Conservation (phyloP, 1,140 invertebrate genomes). For the Andrena cerasifolii region DNA sequence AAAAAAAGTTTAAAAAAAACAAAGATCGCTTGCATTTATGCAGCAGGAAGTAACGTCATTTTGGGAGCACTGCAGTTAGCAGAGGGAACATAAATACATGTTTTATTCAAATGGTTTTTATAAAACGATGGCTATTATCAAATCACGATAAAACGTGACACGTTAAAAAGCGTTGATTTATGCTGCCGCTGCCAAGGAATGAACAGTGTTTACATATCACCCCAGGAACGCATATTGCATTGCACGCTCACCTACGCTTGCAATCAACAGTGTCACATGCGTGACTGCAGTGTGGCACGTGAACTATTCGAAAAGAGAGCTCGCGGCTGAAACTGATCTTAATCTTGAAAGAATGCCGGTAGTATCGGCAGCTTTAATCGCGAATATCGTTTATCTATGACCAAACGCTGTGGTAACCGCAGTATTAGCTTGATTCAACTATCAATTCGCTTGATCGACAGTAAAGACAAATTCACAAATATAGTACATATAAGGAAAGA, state of each 20-base stretch:
- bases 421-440: too few relatives aligned
- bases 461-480: too few relatives aligned
- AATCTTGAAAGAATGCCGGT: neutral
- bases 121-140: neutral
- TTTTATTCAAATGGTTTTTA: neutral
- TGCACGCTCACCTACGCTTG: neutral
- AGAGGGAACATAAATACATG: conserved; percentile 34
- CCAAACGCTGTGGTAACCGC: too few relatives aligned
- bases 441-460: too few relatives aligned
- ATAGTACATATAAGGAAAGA: too few relatives aligned
- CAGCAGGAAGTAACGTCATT: too few relatives aligned
- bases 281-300: conserved; percentile 1
- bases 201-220: neutral
- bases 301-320: neutral
- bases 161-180: neutral
- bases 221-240: neutral
- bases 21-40: too few relatives aligned
- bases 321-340: conserved; percentile 1
- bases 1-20: too few relatives aligned
- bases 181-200: neutral
- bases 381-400: too few relatives aligned
- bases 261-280: neutral
- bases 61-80: too few relatives aligned
- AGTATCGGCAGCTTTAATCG: neutral
- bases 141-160: neutral